phyloP scores from a whole-genome alignment of 2,113 vertebrate genomes.

The Anser brachyrhynchus region DNA sequence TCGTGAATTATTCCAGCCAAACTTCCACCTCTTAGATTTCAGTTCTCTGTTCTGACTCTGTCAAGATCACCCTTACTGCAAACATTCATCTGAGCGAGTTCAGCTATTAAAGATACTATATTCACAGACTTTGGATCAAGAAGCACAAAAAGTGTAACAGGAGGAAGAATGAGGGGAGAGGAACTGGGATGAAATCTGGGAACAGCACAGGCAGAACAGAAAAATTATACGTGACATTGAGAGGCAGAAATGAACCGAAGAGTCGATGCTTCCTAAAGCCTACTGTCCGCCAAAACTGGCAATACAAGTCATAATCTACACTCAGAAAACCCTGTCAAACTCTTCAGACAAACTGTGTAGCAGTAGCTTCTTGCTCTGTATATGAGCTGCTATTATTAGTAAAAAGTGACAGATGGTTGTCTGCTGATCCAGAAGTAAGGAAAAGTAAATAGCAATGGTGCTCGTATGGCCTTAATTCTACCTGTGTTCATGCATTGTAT shows the following conservation, averaged over 20 bases:
- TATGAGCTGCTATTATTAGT: too few relatives aligned
- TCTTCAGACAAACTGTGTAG: not conserved
- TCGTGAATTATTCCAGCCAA: not conserved
- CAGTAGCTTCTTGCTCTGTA: too few relatives aligned
- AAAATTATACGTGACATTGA: not conserved
- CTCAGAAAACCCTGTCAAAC: not conserved
- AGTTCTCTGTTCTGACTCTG: not conserved
- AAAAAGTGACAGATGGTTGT: not conserved
- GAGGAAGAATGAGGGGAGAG: accelerated
- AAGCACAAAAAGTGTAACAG: not conserved
- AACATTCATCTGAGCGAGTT: not conserved
- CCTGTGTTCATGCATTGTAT: not conserved
- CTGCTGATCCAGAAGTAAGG: not conserved
- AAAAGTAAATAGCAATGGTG: not conserved
- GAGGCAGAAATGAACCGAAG: not conserved
- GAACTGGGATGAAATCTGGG: not conserved
- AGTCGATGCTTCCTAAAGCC: not conserved
- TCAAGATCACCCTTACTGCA: not conserved
- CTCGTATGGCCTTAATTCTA: not conserved
- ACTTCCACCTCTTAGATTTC: not conserved
- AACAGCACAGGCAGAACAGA: not conserved
- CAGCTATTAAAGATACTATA: not conserved
- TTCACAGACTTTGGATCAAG: not conserved
- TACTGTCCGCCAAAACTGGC: accelerated
- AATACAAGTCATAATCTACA: not conserved